phyloP scores from a whole-genome alignment of 2,797 vertebrate species.

The Sus cebifrons region DNA sequence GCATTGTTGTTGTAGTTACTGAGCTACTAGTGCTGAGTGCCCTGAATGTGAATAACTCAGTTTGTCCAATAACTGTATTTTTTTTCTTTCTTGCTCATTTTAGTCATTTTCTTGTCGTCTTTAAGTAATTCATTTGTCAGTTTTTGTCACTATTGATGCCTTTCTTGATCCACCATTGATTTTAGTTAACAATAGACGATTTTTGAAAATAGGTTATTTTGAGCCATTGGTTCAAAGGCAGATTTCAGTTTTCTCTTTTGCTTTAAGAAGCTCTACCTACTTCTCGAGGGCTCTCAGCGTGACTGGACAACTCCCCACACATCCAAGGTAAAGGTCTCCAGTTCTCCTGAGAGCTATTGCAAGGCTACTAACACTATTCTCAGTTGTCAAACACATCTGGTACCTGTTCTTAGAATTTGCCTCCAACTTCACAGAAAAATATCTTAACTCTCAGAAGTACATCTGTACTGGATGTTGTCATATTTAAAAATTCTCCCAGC shows the following conservation, averaged over 20 bases:
- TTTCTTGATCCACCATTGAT: background rate
- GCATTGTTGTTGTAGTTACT: background rate
- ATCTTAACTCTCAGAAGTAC: background rate
- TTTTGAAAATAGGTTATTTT: background rate
- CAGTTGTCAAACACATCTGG: background rate
- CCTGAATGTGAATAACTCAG: background rate
- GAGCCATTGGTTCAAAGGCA: background rate
- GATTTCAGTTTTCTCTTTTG: background rate
- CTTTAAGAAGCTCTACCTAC: background rate
- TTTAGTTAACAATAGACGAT: background rate
- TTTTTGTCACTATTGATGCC: background rate
- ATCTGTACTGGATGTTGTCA: background rate
- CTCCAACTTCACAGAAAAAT: background rate
- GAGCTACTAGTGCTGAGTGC: background rate
- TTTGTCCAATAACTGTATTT: background rate
- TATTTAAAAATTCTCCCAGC: background rate
- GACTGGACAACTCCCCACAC: background rate
- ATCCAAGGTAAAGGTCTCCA: background rate
- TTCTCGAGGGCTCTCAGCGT: background rate
- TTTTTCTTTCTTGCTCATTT: background rate
- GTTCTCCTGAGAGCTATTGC: background rate
- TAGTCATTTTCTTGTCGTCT: background rate
- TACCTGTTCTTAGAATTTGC: background rate
- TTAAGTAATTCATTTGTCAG: background rate
- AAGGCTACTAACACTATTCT: background rate